Percentiles rank a stretch among this genome's conserved stretches.
These are phyloP conservation scores for Nestor notabilis DNA, from an alignment of 2,113 vertebrate species.

Conservation along the genomic window DNA sequence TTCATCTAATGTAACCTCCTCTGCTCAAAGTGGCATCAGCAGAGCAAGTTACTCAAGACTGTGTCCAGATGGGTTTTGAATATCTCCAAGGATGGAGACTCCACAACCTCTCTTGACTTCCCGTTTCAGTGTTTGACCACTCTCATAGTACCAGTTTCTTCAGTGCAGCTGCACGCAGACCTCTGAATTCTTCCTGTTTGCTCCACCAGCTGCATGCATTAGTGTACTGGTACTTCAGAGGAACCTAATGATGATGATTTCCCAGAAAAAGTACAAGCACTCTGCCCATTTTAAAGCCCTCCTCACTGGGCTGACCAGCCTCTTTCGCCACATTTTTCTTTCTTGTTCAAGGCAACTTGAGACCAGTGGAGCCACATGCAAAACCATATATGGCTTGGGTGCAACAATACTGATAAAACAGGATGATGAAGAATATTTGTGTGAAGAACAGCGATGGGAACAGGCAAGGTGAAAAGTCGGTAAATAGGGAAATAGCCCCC, in stretches of 20 bases:
- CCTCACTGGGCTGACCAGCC: not conserved
- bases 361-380: not conserved
- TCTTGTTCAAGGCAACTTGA: not conserved
- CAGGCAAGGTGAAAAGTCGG: not conserved
- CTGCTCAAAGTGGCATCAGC: not conserved
- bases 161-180: not conserved
- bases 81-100: not conserved
- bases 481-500: not conserved
- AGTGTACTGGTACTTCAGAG: not conserved
- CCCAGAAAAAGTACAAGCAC: rapidly evolving
- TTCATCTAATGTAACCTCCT: not conserved
- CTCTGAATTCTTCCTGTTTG: not conserved
- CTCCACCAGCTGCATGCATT: not conserved
- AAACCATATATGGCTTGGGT: not conserved
- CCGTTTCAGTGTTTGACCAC: not conserved
- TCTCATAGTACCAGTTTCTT: not conserved
- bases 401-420: not conserved
- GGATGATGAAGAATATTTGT: not conserved
- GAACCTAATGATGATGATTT: not conserved
- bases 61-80: not conserved
- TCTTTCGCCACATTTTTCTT: not conserved
- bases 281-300: not conserved
- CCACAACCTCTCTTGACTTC: not conserved
- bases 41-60: not conserved
- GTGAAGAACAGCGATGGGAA: not conserved